These are phyloP conservation scores for Poecilia velifera DNA, from an alignment of 2,797 vertebrate genomes.

Conservation along the genomic window DNA sequence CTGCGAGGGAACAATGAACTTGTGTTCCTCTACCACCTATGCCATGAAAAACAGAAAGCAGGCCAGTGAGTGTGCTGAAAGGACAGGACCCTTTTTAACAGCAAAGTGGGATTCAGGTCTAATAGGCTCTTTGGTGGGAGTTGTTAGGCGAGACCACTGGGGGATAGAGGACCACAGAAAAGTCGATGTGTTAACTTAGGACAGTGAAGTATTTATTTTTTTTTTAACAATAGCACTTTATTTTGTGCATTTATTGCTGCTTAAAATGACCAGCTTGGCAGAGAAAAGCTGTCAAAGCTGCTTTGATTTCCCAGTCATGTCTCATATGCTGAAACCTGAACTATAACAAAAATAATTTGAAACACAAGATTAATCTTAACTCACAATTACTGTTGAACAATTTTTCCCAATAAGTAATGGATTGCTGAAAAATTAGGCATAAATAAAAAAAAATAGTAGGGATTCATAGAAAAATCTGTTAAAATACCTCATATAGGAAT, in stretches of 20 bases:
- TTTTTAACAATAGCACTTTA: slow-evolving; percentile 85
- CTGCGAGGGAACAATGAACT: slow-evolving; percentile 95
- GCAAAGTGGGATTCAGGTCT: slow-evolving; percentile 92
- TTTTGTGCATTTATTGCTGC: slow-evolving; percentile 80
- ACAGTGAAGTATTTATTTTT: slow-evolving; percentile 79
- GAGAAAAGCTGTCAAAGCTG: neutral
- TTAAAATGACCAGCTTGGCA: neutral
- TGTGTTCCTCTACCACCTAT: slow-evolving; percentile 96
- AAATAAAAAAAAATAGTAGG: slow-evolving; percentile 34
- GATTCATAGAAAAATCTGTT: slow-evolving; percentile 20
- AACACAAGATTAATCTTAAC: neutral
- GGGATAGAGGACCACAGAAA: slow-evolving; percentile 86
- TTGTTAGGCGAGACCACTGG: slow-evolving; percentile 87
- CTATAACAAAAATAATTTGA: neutral
- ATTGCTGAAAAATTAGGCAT: slow-evolving; percentile 20
- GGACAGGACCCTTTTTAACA: slow-evolving; percentile 93
- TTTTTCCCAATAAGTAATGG: neutral
- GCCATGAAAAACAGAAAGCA: slow-evolving; percentile 83
- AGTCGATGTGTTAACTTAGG: slow-evolving; percentile 89
- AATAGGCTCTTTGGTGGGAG: slow-evolving; percentile 87
- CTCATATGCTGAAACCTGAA: neutral
- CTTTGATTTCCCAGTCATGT: neutral
- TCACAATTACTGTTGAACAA: neutral
- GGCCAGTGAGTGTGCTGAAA: slow-evolving; percentile 88
- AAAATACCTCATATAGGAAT: slow-evolving; percentile 36